Base-by-base conservation (phyloP, 2,888 invertebrate species). In the Agapostemon virescens region DNA sequence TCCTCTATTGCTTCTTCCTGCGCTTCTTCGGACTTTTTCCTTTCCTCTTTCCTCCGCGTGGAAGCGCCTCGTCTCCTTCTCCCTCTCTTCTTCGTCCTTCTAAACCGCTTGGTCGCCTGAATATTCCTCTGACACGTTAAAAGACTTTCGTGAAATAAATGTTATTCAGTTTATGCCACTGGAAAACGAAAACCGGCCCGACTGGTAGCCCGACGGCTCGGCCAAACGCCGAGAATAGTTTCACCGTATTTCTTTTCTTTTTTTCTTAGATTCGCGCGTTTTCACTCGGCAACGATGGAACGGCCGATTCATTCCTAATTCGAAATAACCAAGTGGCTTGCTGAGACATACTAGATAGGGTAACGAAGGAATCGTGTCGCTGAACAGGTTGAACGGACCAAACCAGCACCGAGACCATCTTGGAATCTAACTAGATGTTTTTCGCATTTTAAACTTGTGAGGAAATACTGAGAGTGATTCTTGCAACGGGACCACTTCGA, bases 141-240 rank as follows among this genome's bases (percentile, higher is more conserved):
- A 7, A 20, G 58, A 63, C 73, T 66, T 66, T 66, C 26, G 26
- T 26, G 49, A 49, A 52, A 42, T 61, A 71, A 71, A 71, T 15
- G 40, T 42, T 42, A 71, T 45, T 30, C 30, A 66, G 26, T 52
- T 36, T n/a, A 30, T 15, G 52, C 20, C 38, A 15, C 2, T 26
- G 38, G 66, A 66, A 38, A 66, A 66, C 38, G 52, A 40, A 49
- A 64, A 64, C 38, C 64, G 64, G 64, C 64, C 23, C 6, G 23
- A 64, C 64, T 64, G 64, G 38, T 64, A 64, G 63, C 63, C n/a
- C 11, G 13, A 30, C 36, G 11, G 63, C 36, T 63, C 36, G n/a
- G 36, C 5, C 52, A 52, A 52, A 33, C 61, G 36, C 20, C 61
- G 61, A 20, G 36, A 61, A 33, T 36, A 36, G 33, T 36, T 36